These are phyloP conservation scores for Agrochola circellaris DNA, from an alignment of 2,888 invertebrate species.

Conservation along the genomic window DNA sequence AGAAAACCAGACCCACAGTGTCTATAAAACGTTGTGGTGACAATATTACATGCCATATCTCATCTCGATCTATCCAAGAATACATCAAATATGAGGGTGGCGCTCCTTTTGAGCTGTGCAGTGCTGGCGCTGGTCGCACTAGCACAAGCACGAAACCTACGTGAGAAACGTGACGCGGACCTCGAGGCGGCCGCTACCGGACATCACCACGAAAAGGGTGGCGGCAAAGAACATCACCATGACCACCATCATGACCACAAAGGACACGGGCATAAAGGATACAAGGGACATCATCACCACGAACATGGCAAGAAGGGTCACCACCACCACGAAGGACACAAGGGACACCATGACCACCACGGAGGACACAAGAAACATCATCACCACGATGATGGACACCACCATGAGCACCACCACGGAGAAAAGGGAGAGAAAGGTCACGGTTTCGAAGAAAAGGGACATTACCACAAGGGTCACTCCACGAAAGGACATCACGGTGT, in stretches of 20 bases:
- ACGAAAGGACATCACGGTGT: slow-evolving; percentile 96
- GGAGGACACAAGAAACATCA: slow-evolving; percentile 92
- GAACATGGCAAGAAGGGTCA: slow-evolving; percentile 93
- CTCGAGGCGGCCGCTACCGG: slow-evolving; percentile 88
- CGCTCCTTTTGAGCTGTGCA: slow-evolving; percentile 76
- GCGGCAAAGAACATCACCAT: slow-evolving; percentile 92
- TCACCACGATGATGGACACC: slow-evolving; percentile 92
- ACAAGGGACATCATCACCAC: slow-evolving; percentile 92
- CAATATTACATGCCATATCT: slow-evolving; percentile 78
- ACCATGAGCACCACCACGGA: slow-evolving; percentile 91
- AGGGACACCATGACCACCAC: slow-evolving; percentile 91
- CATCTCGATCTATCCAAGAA: slow-evolving; percentile 73
- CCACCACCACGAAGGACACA: slow-evolving; percentile 92
- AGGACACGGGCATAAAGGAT: slow-evolving; percentile 93
- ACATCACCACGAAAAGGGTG: slow-evolving; percentile 88
- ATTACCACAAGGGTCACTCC: slow-evolving; percentile 95
- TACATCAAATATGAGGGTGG: slow-evolving; percentile 81
- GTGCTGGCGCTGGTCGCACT: slow-evolving; percentile 84
- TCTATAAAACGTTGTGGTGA: slow-evolving; percentile 85
- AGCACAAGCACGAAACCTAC: slow-evolving; percentile 83
- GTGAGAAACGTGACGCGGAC: slow-evolving; percentile 87
- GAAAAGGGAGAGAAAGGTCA: slow-evolving; percentile 92
- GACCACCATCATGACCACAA: slow-evolving; percentile 92
- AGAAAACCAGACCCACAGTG: slow-evolving; percentile 82
- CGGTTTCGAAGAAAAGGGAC: slow-evolving; percentile 90